Evolutionary conservation across 2,888 invertebrate species (phyloP), one percentile per base, ranked within the genome.

Genomic region (Macrophya alboannulata): DNA sequence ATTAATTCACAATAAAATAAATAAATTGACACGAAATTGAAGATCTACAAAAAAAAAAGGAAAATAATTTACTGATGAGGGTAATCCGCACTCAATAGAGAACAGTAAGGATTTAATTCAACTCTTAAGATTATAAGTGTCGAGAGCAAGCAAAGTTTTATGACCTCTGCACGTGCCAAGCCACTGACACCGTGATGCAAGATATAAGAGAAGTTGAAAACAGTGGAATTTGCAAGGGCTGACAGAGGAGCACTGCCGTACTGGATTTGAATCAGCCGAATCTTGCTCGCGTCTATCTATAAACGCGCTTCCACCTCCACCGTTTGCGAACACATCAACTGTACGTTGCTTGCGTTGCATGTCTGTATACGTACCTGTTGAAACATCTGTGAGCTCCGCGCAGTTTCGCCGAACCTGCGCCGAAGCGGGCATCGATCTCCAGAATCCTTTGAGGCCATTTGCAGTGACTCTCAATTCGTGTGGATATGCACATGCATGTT

Each of bases 241-340:
- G 62, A 43, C 59, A 21, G 62, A 40, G 43, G 51, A 43, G 17
- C 55, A 55, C 51, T 51, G 77, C 17, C 48, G 12, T 40, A 45
- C 81, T 40, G 81, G 62, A 31, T 51, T 77, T 25, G 81, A 51
- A 40, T 62, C 81, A 21, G 62, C 40, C 40, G 43, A 81, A 81
- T n/a, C 43, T 40, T 62, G 62, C 62, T 62, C 40, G 81, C 9
- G 59, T 59, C 81, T 81, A 81, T 81, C 81, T 81, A 81, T 81
- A 81, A 81, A 81, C 62, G 62, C 62, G 43, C 43, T 37, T 59
- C 77, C 51, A 77, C 77, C 77, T 31, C 77, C 55, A 77, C 55
- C 37, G 31, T 77, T 37, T 37, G 77, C 31, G n/a, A 77, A 81
- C 62, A 62, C 62, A 62, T 81, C 43, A 59, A 59, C 62, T 25